A percentile compares a stretch with the other conserved stretches of the same genome.
These are phyloP conservation scores for Raphicerus campestris DNA, from an alignment of 2,113 vertebrate species.

Conservation along the genomic window DNA sequence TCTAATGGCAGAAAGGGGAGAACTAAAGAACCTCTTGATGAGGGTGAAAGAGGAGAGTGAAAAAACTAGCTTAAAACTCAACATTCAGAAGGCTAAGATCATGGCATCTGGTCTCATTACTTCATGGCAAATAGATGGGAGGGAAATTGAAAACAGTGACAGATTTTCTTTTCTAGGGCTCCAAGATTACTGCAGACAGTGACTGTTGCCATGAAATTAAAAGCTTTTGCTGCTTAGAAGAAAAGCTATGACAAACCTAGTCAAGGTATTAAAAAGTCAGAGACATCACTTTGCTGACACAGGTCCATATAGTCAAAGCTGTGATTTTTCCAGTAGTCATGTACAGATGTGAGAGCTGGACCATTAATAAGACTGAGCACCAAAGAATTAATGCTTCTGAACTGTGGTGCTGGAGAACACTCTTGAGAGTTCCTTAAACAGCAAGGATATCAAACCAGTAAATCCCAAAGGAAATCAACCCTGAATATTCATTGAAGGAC, in stretches of 20 bases:
- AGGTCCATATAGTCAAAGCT: neutral
- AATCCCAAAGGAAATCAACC: neutral
- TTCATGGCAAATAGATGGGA: neutral
- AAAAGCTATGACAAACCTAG: neutral
- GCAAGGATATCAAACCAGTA: neutral
- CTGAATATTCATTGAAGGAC: neutral
- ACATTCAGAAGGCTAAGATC: neutral
- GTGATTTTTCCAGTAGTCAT: neutral
- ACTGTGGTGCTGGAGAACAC: neutral
- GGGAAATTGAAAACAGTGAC: neutral
- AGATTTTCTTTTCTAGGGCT: neutral
- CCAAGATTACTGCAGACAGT: neutral
- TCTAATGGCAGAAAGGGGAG: neutral
- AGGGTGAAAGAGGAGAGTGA: neutral
- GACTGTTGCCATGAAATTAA: neutral
- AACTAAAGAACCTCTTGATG: neutral
- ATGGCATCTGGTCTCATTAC: neutral
- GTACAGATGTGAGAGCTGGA: neutral
- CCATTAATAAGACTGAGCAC: neutral
- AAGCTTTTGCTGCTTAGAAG: neutral
- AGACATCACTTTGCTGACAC: neutral
- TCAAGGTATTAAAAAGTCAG: neutral
- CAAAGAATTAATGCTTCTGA: neutral
- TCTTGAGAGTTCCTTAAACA: neutral
- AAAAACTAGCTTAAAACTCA: neutral